Evolutionary conservation across 1,140 invertebrate species (phyloP).

Genomic region (Apis laboriosa): DNA sequence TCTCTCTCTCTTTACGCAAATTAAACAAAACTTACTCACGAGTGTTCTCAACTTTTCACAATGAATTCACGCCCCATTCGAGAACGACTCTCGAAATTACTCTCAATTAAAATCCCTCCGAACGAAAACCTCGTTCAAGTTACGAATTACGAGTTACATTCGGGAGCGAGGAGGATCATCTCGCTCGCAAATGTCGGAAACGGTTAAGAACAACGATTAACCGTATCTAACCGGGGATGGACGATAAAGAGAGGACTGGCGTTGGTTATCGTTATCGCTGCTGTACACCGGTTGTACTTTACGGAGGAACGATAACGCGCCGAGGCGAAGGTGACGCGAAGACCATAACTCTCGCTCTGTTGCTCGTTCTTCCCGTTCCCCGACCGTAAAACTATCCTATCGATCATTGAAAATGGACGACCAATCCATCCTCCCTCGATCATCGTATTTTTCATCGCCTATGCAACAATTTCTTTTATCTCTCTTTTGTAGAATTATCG

Average conservation of each 20-base stretch:
- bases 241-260: background rate
- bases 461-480: background rate
- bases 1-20: no score
- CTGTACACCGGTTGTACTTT: slow-evolving; percentile 30
- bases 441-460: background rate
- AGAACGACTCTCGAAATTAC: no score
- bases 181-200: background rate
- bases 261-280: slow-evolving; percentile 30
- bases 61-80: no score
- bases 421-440: background rate
- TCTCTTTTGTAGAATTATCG: no score
- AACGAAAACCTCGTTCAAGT: no score
- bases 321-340: slow-evolving; percentile 45
- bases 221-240: background rate
- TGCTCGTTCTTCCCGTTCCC: slow-evolving; percentile 30
- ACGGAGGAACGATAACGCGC: slow-evolving; percentile 41
- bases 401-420: slow-evolving; percentile 1
- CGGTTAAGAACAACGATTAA: background rate
- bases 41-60: no score
- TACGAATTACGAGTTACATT: no score
- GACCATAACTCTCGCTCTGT: slow-evolving; percentile 53
- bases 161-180: no score
- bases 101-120: no score
- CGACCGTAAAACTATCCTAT: slow-evolving; percentile 47
- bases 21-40: no score